phyloP scores from a whole-genome alignment of 2,888 invertebrate genomes.

The Zhuqinia jingwanae region DNA sequence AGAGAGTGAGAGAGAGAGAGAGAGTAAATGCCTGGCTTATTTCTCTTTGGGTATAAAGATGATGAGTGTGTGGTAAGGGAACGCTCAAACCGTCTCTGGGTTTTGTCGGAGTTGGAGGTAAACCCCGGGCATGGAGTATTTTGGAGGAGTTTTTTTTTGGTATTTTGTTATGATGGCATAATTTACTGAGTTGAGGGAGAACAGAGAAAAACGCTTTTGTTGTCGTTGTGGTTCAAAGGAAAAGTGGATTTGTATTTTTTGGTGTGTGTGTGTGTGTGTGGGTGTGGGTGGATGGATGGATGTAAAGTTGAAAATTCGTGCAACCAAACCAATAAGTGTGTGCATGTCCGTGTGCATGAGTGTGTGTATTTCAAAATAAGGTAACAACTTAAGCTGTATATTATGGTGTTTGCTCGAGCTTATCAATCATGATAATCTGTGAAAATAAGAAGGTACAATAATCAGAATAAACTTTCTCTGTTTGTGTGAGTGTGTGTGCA shows the following conservation, averaged over 20 bases:
- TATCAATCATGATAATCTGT: conserved; percentile 1
- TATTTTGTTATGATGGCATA: not conserved
- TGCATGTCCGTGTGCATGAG: not conserved
- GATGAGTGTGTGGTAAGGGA: conserved; percentile 30
- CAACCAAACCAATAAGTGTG: not conserved
- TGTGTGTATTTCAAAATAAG: not conserved
- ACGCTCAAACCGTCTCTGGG: conserved; percentile 63
- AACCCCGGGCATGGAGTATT: not conserved
- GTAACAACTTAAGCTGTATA: conserved; percentile 28
- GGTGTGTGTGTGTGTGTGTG: conserved; percentile 15
- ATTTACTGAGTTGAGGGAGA: not conserved
- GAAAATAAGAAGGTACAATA: conserved; percentile 2
- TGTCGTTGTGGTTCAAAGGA: not conserved
- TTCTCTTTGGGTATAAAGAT: conserved; percentile 49
- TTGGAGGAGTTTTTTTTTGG: not conserved
- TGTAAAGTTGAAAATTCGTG: not conserved
- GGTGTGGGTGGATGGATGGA: not conserved
- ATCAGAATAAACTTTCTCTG: not conserved
- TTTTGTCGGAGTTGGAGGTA: conserved; percentile 35
- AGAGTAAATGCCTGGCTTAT: not conserved
- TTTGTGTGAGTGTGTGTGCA: too few species aligned
- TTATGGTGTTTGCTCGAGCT: not conserved
- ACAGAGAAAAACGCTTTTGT: not conserved
- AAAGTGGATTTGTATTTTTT: not conserved
- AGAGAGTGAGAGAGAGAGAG: too few species aligned